Evolutionary conservation across 2,888 invertebrate species (phyloP), one percentile per base, ranked within the genome.

Genomic region (Chymomyza procnemis): DNA sequence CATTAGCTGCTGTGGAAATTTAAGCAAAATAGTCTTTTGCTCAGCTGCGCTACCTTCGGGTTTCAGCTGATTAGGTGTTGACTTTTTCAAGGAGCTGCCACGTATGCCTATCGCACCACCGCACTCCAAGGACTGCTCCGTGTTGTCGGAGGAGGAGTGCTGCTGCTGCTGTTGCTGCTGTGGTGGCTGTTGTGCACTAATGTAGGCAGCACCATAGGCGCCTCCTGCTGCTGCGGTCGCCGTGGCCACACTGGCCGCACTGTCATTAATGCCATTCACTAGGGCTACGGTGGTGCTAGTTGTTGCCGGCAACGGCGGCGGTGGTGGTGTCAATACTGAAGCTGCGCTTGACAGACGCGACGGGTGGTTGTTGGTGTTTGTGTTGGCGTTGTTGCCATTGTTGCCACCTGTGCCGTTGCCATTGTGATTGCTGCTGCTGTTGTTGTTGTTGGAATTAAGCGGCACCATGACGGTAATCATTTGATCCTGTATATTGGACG

Each of bases 391-490:
- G 65, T 46, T 69, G 16, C 60, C 63, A 69, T 22, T 76, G 71
- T 56, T 70, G 66, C 16, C 72, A 63, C 58, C 74, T 59, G 70
- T 77, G 73, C 72, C 79, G 16, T 58, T 75, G 56, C 70, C 78
- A 63, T 73, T 85, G 63, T 79, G 75, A 41, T 76, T 81, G 61
- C 67, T 79, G 50, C 60, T 80, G 71, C 73, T 87, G 71, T 88
- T 80, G 74, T 90, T 91, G 66, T 88, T 89, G 71, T 89, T 90
- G 41, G 91, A 90, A 60, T 90, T 90, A 3, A 91, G 80, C 56
- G 91, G 91, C 73, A 91, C 91, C 90, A 91, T 91, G 52, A 91
- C 91, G 41, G 91, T 90, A 71, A 91, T 90, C 89, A 90, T 88
- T 84, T 91, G 91, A 79, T 91, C 91, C 79, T 90, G 91, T 64